A percentile compares a stretch with the other conserved stretches of the same genome.
These are phyloP conservation scores for Philaethria dido DNA, from an alignment of 2,888 invertebrate genomes.

Conservation along the genomic window DNA sequence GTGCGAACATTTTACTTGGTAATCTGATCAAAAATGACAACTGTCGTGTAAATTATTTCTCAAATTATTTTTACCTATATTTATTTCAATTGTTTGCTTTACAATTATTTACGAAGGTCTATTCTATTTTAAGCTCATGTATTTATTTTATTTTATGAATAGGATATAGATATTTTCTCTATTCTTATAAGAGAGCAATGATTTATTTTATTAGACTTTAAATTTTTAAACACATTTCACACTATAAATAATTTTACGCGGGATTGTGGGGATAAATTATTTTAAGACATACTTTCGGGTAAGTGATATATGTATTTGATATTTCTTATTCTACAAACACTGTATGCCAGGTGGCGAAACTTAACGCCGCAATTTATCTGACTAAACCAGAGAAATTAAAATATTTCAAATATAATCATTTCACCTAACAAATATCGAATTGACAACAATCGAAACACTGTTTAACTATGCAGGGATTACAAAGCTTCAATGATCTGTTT, in stretches of 20 bases:
- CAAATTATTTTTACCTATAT: neutral
- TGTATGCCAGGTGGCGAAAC: too few species aligned
- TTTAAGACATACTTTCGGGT: too few species aligned
- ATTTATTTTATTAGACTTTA: constrained; percentile 4
- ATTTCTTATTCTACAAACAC: too few species aligned
- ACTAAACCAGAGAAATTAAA: neutral
- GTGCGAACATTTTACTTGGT: neutral
- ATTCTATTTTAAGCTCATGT: too few species aligned
- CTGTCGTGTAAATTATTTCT: neutral
- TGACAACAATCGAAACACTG: neutral
- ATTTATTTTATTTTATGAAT: too few species aligned
- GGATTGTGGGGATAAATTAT: neutral
- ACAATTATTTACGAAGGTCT: too few species aligned
- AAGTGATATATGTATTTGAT: too few species aligned
- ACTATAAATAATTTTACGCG: constrained; percentile 10
- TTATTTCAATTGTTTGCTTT: too few species aligned
- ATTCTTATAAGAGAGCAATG: neutral
- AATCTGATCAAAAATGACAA: constrained; percentile 1
- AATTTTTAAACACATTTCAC: neutral
- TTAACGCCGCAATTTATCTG: neutral
- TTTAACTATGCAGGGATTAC: too few species aligned
- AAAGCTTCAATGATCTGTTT: neutral
- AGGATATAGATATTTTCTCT: neutral
- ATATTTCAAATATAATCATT: neutral
- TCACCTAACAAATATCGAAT: neutral